phyloP scores from a whole-genome alignment of 2,113 vertebrate species.

The Nothoprocta pentlandii region DNA sequence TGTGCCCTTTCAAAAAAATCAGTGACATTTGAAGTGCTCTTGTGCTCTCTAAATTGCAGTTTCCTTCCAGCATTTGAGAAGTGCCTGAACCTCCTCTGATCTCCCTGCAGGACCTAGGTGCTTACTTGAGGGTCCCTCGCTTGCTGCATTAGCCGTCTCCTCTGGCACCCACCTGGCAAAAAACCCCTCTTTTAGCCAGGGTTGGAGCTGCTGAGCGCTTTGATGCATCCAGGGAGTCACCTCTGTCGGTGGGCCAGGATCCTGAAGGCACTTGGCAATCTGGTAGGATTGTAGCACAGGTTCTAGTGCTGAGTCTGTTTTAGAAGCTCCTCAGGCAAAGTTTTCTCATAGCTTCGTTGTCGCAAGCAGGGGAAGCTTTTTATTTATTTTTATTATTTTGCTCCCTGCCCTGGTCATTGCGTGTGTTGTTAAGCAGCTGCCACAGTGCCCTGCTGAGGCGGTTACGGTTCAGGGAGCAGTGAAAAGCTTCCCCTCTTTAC shows the following conservation, averaged over 20 bases:
- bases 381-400: not conserved
- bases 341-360: not conserved
- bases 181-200: not conserved
- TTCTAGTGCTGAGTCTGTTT: not conserved
- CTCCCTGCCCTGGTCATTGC: rapidly evolving
- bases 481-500: not conserved
- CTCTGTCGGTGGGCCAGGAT: not conserved
- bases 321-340: not conserved
- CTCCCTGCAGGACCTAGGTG: not conserved
- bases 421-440: not conserved
- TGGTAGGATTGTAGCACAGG: not conserved
- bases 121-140: not conserved
- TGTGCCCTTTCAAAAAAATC: not conserved
- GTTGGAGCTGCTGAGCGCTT: not conserved
- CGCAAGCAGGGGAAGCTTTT: not conserved
- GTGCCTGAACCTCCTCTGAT: not conserved
- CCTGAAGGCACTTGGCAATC: not conserved
- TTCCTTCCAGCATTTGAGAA: slow-evolving; percentile 32
- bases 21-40: not conserved
- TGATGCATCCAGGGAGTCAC: not conserved
- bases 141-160: not conserved
- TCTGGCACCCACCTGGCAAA: not conserved
- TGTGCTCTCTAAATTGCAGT: not conserved
- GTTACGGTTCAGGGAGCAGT: not conserved
- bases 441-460: not conserved